Conservation (phyloP, 1,140 invertebrate species). For the Drosophila murphyi region DNA sequence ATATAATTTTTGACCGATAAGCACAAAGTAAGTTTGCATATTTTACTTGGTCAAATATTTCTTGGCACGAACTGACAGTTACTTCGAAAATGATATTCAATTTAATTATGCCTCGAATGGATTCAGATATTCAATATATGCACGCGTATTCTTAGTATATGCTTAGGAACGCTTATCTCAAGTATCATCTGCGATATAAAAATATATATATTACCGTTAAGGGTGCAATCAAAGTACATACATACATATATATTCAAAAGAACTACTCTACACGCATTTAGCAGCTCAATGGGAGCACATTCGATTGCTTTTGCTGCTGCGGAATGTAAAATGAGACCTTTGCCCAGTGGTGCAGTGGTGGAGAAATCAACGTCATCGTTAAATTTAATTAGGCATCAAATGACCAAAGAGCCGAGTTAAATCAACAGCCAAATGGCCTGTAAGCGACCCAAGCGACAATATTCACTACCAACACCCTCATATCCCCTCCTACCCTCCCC, state of each 20-base stretch:
- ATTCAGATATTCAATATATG: too few species aligned
- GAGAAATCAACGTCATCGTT: conserved; percentile 77
- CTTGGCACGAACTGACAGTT: too few species aligned
- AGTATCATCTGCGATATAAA: too few species aligned
- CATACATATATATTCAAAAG: background rate
- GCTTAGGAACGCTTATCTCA: too few species aligned
- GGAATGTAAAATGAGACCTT: conserved; percentile 55
- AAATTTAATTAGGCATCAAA: conserved; percentile 84
- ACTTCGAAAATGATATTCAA: too few species aligned
- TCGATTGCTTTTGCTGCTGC: conserved; percentile 8
- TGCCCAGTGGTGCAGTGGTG: conserved; percentile 17
- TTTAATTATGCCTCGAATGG: too few species aligned
- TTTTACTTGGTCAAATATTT: too few species aligned
- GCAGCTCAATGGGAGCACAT: conserved; percentile 16
- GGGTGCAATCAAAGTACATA: background rate
- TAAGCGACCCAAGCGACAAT: conserved; percentile 53
- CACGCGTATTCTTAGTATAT: too few species aligned
- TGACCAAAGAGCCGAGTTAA: conserved; percentile 68
- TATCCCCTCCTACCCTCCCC: background rate
- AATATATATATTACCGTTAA: too few species aligned
- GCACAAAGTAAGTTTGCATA: too few species aligned
- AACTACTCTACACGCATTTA: background rate
- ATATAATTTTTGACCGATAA: too few species aligned
- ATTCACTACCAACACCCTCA: background rate
- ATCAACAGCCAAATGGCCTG: conserved; percentile 79